These are phyloP conservation scores for Taphrorychus bicolor DNA, from an alignment of 2,888 invertebrate species.

Conservation along the genomic window DNA sequence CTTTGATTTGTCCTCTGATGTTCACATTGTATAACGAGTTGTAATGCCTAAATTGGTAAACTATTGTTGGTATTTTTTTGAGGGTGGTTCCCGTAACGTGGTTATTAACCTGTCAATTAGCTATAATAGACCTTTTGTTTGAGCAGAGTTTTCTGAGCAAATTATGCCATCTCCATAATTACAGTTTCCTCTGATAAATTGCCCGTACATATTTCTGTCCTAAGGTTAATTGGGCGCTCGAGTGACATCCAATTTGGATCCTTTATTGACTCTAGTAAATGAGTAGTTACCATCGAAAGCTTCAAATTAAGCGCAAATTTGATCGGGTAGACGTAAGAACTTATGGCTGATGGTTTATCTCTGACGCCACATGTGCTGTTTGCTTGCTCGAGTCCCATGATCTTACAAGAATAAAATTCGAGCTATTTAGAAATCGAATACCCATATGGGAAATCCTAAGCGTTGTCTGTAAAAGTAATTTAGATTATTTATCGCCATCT, in stretches of 20 bases:
- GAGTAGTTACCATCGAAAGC: no score
- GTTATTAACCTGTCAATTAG: not conserved
- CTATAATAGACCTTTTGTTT: not conserved
- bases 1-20: not conserved
- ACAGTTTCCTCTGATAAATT: not conserved
- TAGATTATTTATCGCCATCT: slow-evolving; percentile 7
- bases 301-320: not conserved
- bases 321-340: no score
- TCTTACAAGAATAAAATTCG: not conserved
- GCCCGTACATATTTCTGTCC: no score
- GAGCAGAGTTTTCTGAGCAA: not conserved
- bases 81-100: not conserved
- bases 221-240: no score
- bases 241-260: no score
- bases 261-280: no score
- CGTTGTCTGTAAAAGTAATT: slow-evolving; percentile 8
- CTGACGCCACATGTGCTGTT: no score
- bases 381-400: no score
- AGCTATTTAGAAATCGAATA: not conserved
- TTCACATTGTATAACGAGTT: not conserved
- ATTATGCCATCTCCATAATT: not conserved
- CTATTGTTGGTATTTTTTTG: not conserved
- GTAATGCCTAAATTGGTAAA: not conserved
- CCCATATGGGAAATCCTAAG: slow-evolving; percentile 17
- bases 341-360: no score